Conservation (phyloP, 2,113 vertebrate species). For the Sminthopsis crassicaudata region DNA sequence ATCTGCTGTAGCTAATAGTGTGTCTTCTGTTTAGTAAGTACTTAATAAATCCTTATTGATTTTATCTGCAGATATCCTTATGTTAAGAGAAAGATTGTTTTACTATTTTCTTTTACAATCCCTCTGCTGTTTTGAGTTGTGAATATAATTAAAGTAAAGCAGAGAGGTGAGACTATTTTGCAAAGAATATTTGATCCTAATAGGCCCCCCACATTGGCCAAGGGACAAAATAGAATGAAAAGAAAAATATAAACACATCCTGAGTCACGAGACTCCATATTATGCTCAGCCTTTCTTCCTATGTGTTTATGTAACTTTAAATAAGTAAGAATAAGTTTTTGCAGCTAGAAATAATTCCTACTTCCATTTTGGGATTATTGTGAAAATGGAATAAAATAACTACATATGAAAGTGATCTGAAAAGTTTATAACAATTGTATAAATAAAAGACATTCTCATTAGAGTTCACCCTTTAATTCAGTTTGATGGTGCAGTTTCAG, state of each 20-base stretch:
- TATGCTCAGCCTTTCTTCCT: not conserved
- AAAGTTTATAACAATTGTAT: not conserved
- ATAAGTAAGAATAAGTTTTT: not conserved
- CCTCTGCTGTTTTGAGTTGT: not conserved
- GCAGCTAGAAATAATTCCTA: not conserved
- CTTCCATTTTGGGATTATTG: not conserved
- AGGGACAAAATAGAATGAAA: not conserved
- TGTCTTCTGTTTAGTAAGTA: not conserved
- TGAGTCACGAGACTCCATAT: not conserved
- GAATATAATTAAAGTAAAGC: not conserved
- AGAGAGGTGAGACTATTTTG: not conserved
- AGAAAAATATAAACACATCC: not conserved
- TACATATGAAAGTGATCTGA: not conserved
- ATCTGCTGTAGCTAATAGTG: not conserved
- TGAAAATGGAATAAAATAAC: not conserved
- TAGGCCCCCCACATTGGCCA: not conserved
- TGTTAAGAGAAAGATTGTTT: not conserved
- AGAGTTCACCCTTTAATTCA: not conserved
- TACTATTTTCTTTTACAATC: not conserved
- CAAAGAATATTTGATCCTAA: not conserved
- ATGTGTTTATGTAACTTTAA: not conserved
- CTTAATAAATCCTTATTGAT: conserved; percentile 1
- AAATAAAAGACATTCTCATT: not conserved
- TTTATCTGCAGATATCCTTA: not conserved
- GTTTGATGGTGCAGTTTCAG: not conserved